phyloP scores from a whole-genome alignment of 1,140 invertebrate genomes.

The Trypoxylus dichotomus region DNA sequence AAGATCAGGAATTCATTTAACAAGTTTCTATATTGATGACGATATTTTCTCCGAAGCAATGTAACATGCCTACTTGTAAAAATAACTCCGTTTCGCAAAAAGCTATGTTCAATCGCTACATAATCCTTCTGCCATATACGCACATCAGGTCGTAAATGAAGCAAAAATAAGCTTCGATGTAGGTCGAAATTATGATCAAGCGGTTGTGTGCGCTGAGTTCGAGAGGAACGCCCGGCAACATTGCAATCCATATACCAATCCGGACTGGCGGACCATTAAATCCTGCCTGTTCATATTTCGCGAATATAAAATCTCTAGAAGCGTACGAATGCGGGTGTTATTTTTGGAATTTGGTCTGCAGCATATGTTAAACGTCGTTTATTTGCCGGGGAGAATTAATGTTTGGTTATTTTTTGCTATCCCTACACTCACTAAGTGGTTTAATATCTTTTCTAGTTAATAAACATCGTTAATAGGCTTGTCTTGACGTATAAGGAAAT shows the following conservation, averaged over 20 bases:
- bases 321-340: not conserved
- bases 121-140: not conserved
- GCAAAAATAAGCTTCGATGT: constrained; percentile 22
- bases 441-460: not conserved
- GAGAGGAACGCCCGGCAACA: not conserved
- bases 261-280: not conserved
- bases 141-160: constrained; percentile 8
- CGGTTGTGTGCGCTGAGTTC: not conserved
- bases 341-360: not conserved
- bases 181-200: constrained; percentile 7
- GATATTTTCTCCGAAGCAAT: not conserved
- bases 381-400: not conserved
- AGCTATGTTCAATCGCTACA: not conserved
- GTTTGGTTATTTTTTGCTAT: not conserved
- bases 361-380: constrained; percentile 4
- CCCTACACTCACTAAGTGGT: not conserved
- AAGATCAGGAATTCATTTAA: not conserved
- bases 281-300: constrained; percentile 1
- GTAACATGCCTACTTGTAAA: not conserved
- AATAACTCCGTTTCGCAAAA: constrained; percentile 12
- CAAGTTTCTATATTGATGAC: not conserved
- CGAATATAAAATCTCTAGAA: constrained; percentile 4
- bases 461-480: not conserved
- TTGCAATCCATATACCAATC: not conserved
- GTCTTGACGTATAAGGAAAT: too few species aligned